Conservation (phyloP, 2,113 vertebrate genomes). For the Melanostigma gelatinosum region DNA sequence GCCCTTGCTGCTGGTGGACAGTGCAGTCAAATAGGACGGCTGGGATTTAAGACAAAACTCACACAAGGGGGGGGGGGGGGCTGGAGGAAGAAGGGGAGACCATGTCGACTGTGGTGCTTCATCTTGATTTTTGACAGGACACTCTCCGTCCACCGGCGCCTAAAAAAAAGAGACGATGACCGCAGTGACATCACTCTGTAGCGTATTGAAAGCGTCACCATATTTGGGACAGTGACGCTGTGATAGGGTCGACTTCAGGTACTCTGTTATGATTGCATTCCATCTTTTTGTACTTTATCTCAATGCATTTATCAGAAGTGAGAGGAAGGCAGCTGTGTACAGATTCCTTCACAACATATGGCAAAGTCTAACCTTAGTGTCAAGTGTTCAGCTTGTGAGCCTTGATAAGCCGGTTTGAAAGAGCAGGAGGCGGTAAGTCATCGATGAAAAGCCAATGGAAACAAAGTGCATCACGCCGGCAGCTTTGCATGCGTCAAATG, state of each 20-base stretch:
- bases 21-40: not conserved
- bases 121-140: constrained; percentile 61
- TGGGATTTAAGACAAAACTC: not conserved
- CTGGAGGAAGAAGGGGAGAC: constrained; percentile 16
- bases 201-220: not conserved
- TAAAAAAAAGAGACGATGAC: constrained; percentile 53
- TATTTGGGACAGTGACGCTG: not conserved
- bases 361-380: not conserved
- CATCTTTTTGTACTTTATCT: not conserved
- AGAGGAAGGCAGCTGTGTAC: not conserved
- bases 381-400: not conserved
- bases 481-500: not conserved
- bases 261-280: not conserved
- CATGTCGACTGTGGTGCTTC: constrained; percentile 48
- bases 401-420: not conserved
- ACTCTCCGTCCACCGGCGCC: constrained; percentile 58
- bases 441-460: not conserved
- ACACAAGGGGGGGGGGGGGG: not conserved
- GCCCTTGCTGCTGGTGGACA: not conserved
- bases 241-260: not conserved
- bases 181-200: constrained; percentile 69
- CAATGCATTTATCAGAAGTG: not conserved
- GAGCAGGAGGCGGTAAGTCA: not conserved
- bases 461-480: not conserved
- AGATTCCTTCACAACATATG: not conserved